These are phyloP conservation scores for Cydia strobilella DNA, from an alignment of 1,140 invertebrate species.

Conservation along the genomic window DNA sequence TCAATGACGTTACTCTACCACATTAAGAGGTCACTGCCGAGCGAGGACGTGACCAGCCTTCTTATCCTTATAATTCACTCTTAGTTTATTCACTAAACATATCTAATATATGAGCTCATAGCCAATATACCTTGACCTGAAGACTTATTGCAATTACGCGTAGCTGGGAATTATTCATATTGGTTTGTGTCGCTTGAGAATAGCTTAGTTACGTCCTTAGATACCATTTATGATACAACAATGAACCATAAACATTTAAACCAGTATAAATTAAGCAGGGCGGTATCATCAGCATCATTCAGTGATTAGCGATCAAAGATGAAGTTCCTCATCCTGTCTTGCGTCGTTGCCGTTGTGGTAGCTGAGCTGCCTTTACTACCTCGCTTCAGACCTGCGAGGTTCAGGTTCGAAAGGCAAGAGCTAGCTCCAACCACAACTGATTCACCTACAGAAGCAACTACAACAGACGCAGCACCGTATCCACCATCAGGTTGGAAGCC, in stretches of 20 bases:
- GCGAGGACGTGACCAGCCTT: slow-evolving; percentile 47
- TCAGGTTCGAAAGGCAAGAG: slow-evolving; percentile 64
- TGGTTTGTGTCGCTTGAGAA: neutral
- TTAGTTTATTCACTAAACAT: slow-evolving; percentile 7
- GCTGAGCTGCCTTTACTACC: slow-evolving; percentile 50
- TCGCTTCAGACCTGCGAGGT: slow-evolving; percentile 70
- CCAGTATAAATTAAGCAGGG: slow-evolving; percentile 58
- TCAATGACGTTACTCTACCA: slow-evolving; percentile 16
- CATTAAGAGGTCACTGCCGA: slow-evolving; percentile 56
- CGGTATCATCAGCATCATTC: slow-evolving; percentile 47
- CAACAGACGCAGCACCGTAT: slow-evolving; percentile 61
- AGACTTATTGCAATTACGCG: neutral
- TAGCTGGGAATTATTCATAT: neutral
- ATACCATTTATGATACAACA: slow-evolving; percentile 70
- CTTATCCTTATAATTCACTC: slow-evolving; percentile 43
- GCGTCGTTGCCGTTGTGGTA: slow-evolving; percentile 42
- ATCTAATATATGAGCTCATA: neutral
- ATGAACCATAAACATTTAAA: slow-evolving; percentile 61
- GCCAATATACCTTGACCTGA: neutral
- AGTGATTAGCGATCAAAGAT: slow-evolving; percentile 48
- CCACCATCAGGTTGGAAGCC: slow-evolving; percentile 74
- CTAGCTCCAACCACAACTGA: slow-evolving; percentile 51
- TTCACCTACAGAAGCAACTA: neutral
- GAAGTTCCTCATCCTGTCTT: slow-evolving; percentile 57
- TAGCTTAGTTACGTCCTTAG: slow-evolving; percentile 23